Evolutionary conservation across 2,113 vertebrate species (phyloP).

Genomic region (Cyphomyrus discorhynchus): DNA sequence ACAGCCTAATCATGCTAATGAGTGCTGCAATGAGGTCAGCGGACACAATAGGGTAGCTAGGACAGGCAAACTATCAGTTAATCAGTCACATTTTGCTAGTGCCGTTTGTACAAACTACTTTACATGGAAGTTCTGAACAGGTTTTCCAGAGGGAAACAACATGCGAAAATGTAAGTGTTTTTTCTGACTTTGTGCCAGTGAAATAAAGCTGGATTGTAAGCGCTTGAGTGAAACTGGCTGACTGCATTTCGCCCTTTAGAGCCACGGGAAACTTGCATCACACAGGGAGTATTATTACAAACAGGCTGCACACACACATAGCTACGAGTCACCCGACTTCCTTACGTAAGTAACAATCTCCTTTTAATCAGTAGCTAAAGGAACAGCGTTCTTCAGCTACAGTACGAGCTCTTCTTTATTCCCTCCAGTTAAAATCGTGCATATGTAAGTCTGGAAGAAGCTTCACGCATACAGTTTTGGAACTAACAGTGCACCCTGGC

Average conservation of each 20-base stretch:
- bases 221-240: slow-evolving; percentile 24
- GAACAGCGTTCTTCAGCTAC: neutral
- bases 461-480: neutral
- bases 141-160: neutral
- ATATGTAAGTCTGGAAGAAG: neutral
- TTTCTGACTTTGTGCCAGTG: slow-evolving; percentile 22
- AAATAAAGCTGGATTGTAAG: slow-evolving; percentile 34
- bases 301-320: slow-evolving; percentile 15
- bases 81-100: neutral
- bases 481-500: neutral
- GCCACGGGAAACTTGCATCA: slow-evolving; percentile 40
- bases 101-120: neutral
- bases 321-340: neutral
- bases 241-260: neutral
- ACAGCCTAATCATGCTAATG: neutral
- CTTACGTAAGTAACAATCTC: slow-evolving; percentile 10
- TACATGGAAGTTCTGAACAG: neutral
- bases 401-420: neutral
- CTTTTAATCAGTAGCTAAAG: neutral
- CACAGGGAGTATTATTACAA: slow-evolving; percentile 35
- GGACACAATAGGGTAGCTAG: neutral
- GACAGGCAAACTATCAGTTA: neutral
- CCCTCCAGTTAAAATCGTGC: neutral
- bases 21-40: neutral
- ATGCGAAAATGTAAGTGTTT: neutral